Evolutionary conservation across 2,113 vertebrate genomes (phyloP).

Genomic region (Synchiropus splendidus): DNA sequence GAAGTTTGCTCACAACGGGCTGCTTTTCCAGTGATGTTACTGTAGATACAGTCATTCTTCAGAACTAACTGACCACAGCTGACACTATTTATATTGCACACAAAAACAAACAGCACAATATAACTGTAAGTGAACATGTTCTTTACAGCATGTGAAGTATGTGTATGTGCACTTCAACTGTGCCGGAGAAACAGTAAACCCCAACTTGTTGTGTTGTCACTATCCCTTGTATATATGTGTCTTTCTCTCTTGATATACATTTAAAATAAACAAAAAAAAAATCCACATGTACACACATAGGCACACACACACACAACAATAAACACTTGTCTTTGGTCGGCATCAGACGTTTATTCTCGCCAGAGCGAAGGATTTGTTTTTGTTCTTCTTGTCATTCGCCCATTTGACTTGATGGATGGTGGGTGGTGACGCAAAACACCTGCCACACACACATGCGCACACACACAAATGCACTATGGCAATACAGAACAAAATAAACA

Average conservation of each 20-base stretch:
- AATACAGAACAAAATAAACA: background rate
- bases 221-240: slow-evolving; percentile 17
- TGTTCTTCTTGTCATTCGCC: slow-evolving; percentile 57
- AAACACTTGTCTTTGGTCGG: slow-evolving; percentile 51
- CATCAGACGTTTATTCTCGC: slow-evolving; percentile 43
- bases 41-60: too few species aligned
- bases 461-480: slow-evolving; percentile 2
- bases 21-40: too few species aligned
- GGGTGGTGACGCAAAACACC: slow-evolving; percentile 56
- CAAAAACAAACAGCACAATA: too few species aligned
- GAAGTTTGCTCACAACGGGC: too few species aligned
- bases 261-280: slow-evolving; percentile 1
- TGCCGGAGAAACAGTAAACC: slow-evolving; percentile 33
- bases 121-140: too few species aligned
- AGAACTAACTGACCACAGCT: too few species aligned
- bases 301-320: slow-evolving; percentile 16
- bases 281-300: slow-evolving; percentile 5
- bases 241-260: slow-evolving; percentile 7
- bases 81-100: too few species aligned
- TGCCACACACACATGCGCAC: slow-evolving; percentile 30
- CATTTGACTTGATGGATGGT: slow-evolving; percentile 61
- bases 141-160: background rate
- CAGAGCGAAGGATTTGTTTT: slow-evolving; percentile 54
- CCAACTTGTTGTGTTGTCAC: slow-evolving; percentile 10
- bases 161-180: slow-evolving; percentile 13